phyloP scores from a whole-genome alignment of 2,888 invertebrate species.

The Coelopa pilipes region DNA sequence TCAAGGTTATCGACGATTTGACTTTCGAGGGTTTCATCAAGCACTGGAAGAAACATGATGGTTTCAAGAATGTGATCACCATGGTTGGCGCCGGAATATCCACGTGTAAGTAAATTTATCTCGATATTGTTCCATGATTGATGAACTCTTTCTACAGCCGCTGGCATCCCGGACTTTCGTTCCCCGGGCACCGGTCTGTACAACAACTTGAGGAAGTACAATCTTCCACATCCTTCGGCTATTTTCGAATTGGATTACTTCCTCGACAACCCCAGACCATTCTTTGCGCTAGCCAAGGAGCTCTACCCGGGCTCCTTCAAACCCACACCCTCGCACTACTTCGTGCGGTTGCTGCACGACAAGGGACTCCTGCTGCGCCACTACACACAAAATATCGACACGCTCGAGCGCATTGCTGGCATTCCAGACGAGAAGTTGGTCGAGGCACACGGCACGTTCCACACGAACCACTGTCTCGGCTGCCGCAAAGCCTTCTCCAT shows the following conservation, averaged over 20 bases:
- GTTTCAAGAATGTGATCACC: constrained; percentile 87
- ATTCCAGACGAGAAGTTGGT: constrained; percentile 86
- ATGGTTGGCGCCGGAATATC: constrained; percentile 98
- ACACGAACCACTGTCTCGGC: constrained; percentile 83
- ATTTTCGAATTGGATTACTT: constrained; percentile 94
- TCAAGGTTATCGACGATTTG: constrained; percentile 75
- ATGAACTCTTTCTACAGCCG: constrained; percentile 51
- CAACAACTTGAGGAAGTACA: constrained; percentile 89
- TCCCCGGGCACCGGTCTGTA: constrained; percentile 93
- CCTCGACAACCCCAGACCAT: constrained; percentile 87
- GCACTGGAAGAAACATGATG: constrained; percentile 79
- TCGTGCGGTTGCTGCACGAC: constrained; percentile 84
- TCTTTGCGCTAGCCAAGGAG: constrained; percentile 90
- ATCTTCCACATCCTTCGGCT: constrained; percentile 89
- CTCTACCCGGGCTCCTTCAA: constrained; percentile 87
- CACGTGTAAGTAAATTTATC: constrained; percentile 77
- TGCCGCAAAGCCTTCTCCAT: constrained; percentile 80
- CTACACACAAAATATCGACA: constrained; percentile 94
- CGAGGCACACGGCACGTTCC: constrained; percentile 95
- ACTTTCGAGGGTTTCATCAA: constrained; percentile 81
- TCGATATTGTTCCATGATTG: background rate
- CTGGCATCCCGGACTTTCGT: constrained; percentile 95
- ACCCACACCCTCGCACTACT: constrained; percentile 92
- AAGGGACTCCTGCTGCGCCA: constrained; percentile 82
- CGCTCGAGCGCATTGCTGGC: constrained; percentile 87